phyloP scores from a whole-genome alignment of 1,140 invertebrate genomes.

The silkworm (Bombyx mori) region ASM3026992v2 NC_085116.1:3160001-3160500 shows the following conservation, averaged over 20 bases:
- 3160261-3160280: constrained; percentile 78
- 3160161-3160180: constrained; percentile 24
- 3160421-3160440: constrained; percentile 77
- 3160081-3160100: constrained; percentile 76
- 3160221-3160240: constrained; percentile 65
- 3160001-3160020: constrained; percentile 73
- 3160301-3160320: constrained; percentile 69
- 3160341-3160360: constrained; percentile 73
- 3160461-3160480: constrained; percentile 71
- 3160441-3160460: constrained; percentile 72
- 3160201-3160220: constrained; percentile 54
- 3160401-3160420: constrained; percentile 74
- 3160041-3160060: constrained; percentile 74
- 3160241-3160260: constrained; percentile 42
- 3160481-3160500: constrained; percentile 76
- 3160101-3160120: constrained; percentile 71
- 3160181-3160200: constrained; percentile 36
- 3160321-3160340: constrained; percentile 72
- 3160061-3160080: constrained; percentile 78
- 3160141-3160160: constrained; percentile 22
- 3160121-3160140: constrained; percentile 43
- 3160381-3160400: constrained; percentile 74
- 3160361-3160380: constrained; percentile 78
- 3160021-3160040: constrained; percentile 75
- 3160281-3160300: constrained; percentile 81